Evolutionary conservation across 2,888 invertebrate species (phyloP).

Genomic region (Pyralis farinalis): DNA sequence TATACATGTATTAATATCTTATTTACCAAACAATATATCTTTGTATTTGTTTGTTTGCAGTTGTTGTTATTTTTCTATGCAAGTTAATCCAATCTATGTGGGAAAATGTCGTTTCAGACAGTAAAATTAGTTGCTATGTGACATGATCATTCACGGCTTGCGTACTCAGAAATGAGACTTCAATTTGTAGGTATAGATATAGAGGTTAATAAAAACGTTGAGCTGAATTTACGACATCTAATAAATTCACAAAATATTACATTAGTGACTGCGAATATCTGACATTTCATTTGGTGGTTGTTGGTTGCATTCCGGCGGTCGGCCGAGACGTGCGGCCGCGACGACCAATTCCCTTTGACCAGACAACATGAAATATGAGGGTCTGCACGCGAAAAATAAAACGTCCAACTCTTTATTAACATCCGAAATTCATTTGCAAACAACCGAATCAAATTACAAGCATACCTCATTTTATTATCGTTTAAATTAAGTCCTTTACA

Average conservation of each 20-base stretch:
- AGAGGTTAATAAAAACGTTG: no score
- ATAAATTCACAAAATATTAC: slow-evolving; percentile 29
- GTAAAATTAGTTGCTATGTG: no score
- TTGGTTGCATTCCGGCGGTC: slow-evolving; percentile 26
- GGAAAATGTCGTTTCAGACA: no score
- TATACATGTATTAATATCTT: no score
- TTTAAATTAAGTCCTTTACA: slow-evolving; percentile 48
- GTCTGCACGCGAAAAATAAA: slow-evolving; percentile 55
- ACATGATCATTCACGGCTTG: no score
- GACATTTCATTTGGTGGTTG: slow-evolving; percentile 26
- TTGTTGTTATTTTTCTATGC: no score
- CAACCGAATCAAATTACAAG: slow-evolving; percentile 36
- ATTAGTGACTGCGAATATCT: slow-evolving; percentile 20
- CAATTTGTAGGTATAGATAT: no score
- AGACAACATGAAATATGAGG: slow-evolving; percentile 64
- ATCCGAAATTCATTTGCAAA: slow-evolving; percentile 36
- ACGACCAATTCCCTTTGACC: slow-evolving; percentile 51
- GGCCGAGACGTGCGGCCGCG: slow-evolving; percentile 34
- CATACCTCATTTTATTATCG: slow-evolving; percentile 51
- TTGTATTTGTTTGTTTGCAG: no score
- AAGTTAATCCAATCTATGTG: no score
- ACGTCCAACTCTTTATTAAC: slow-evolving; percentile 39
- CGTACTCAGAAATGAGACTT: no score
- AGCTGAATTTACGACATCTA: slow-evolving; percentile 20
- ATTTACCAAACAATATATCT: no score